A percentile compares a stretch with the other conserved stretches of the same genome.
Conservation (phyloP, 2,888 invertebrate genomes). For the Eilema sororculum region DNA sequence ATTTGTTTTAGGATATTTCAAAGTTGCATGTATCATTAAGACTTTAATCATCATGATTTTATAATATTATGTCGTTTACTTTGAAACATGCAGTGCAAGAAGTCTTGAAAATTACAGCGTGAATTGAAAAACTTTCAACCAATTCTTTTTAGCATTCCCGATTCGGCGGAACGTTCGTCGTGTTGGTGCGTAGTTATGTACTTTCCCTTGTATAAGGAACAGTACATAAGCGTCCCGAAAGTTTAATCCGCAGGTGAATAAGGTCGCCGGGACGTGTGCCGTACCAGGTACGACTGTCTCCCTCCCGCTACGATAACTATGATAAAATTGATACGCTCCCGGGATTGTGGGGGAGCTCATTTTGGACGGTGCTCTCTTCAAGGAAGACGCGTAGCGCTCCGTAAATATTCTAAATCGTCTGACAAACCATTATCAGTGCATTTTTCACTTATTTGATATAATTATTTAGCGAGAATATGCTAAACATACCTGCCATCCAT, state of each 20-base stretch:
- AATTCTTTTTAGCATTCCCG: not conserved
- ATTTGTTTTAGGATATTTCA: not conserved
- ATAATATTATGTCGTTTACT: not conserved
- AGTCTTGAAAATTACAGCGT: not conserved
- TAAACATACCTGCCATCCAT: slow-evolving; percentile 82
- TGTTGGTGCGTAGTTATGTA: slow-evolving; percentile 23
- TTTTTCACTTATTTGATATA: slow-evolving; percentile 37
- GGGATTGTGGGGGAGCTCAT: slow-evolving; percentile 67
- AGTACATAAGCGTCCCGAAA: slow-evolving; percentile 42
- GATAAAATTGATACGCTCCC: slow-evolving; percentile 74
- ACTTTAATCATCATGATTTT: not conserved
- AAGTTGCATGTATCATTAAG: too few species aligned
- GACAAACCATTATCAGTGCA: slow-evolving; percentile 35
- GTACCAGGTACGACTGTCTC: slow-evolving; percentile 76
- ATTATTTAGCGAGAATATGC: slow-evolving; percentile 49
- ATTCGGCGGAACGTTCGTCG: slow-evolving; percentile 17
- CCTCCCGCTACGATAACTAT: slow-evolving; percentile 67
- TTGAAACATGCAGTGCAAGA: not conserved
- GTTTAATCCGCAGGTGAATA: slow-evolving; percentile 58
- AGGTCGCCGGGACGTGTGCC: slow-evolving; percentile 57
- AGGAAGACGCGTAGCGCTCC: slow-evolving; percentile 45
- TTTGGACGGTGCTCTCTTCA: slow-evolving; percentile 53
- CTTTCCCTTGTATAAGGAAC: slow-evolving; percentile 35
- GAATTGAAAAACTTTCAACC: not conserved
- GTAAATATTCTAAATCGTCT: slow-evolving; percentile 28